Percentiles rank a stretch among this genome's conserved stretches.
phyloP scores from a whole-genome alignment of 2,113 vertebrate species.

The Galbula dea region DNA sequence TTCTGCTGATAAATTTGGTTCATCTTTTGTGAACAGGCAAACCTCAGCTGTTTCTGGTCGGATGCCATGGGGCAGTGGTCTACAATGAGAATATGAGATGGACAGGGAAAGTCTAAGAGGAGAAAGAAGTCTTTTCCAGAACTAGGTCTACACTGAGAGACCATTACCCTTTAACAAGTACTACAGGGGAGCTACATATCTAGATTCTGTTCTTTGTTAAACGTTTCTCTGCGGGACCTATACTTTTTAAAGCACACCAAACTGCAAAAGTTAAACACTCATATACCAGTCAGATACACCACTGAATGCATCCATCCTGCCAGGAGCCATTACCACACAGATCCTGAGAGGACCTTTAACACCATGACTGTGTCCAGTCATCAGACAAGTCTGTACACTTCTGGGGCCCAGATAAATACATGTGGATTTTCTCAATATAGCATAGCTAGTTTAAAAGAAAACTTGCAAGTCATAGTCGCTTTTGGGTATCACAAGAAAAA shows the following conservation, averaged over 20 bases:
- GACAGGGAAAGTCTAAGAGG: not conserved
- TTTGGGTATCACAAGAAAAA: not conserved
- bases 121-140: not conserved
- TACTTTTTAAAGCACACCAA: not conserved
- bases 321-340: accelerated
- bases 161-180: not conserved
- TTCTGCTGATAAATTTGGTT: conserved; percentile 78
- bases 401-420: accelerated
- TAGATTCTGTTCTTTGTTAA: not conserved
- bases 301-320: not conserved
- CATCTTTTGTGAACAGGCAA: conserved; percentile 91
- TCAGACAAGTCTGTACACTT: not conserved
- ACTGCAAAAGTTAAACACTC: not conserved
- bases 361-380: not conserved
- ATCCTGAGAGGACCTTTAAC: not conserved
- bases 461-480: not conserved
- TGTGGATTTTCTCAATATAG: accelerated
- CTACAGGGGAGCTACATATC: not conserved
- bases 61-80: conserved; percentile 82
- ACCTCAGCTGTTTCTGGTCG: conserved; percentile 78
- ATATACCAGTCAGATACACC: not conserved
- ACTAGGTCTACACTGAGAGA: not conserved
- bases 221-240: accelerated
- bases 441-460: not conserved
- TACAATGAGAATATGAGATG: not conserved